Percentiles rank a stretch among this genome's conserved stretches.
Conservation (phyloP, 2,888 invertebrate species). For the Steromphala cineraria region DNA sequence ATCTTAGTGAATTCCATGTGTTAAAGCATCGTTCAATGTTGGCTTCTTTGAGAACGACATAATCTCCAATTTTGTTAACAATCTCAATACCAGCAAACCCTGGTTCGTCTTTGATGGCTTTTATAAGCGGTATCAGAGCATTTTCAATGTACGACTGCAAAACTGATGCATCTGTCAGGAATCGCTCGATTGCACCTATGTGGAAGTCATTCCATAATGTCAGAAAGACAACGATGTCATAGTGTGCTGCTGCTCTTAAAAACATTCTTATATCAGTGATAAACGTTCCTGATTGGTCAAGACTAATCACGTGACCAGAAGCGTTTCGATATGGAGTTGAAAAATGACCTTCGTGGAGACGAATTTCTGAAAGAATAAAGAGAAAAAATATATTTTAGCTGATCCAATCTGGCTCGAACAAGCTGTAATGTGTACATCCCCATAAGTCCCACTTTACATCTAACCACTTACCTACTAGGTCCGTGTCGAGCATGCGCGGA, state of each 20-base stretch:
- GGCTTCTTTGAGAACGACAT: constrained; percentile 25
- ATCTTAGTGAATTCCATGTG: constrained; percentile 16
- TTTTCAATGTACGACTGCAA: constrained; percentile 51
- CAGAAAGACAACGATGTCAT: constrained; percentile 44
- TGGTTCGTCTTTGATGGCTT: constrained; percentile 43
- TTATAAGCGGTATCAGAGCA: constrained; percentile 48
- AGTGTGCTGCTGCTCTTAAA: constrained; percentile 38
- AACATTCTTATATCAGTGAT: constrained; percentile 44
- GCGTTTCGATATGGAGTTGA: constrained; percentile 42
- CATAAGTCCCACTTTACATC: too few species aligned
- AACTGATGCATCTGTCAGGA: constrained; percentile 43
- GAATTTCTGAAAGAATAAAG: constrained; percentile 42
- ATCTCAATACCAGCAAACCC: constrained; percentile 55
- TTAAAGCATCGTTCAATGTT: constrained; percentile 49
- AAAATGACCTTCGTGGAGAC: constrained; percentile 47
- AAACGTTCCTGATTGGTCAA: constrained; percentile 39
- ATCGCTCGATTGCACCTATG: constrained; percentile 25
- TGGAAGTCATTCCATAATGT: constrained; percentile 52
- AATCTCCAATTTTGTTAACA: constrained; percentile 51
- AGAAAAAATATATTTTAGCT: too few species aligned
- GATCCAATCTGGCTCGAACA: too few species aligned
- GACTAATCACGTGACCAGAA: constrained; percentile 43
- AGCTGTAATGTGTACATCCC: too few species aligned
- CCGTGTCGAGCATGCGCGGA: too few species aligned
- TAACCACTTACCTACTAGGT: too few species aligned